phyloP scores from a whole-genome alignment of 1,140 invertebrate genomes.

The Megalonaias nervosa region DNA sequence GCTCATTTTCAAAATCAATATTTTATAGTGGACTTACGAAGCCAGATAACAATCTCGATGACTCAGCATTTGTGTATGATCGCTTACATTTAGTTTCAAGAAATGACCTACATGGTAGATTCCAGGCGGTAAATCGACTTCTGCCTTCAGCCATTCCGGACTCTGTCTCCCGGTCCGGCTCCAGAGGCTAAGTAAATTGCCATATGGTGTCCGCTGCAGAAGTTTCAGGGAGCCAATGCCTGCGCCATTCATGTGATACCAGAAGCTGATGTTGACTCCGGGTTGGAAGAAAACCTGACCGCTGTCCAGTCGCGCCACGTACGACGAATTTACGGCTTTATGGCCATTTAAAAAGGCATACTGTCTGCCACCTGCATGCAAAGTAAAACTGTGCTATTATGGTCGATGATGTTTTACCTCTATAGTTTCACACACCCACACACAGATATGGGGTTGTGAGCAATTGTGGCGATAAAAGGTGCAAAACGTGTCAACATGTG shows the following conservation, averaged over 20 bases:
- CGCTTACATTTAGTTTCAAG: no score
- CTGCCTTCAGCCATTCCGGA: background rate
- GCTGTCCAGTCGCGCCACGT: background rate
- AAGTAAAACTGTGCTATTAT: no score
- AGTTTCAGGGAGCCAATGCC: slow-evolving; percentile 26
- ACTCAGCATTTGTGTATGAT: no score
- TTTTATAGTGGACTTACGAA: no score
- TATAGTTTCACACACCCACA: no score
- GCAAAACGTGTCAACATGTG: no score
- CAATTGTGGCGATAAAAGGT: no score
- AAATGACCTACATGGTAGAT: background rate
- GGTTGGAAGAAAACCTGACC: background rate
- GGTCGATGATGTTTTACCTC: no score
- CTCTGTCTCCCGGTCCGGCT: background rate
- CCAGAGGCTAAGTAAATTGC: background rate
- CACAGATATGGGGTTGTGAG: no score
- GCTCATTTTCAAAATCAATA: no score
- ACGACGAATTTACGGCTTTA: background rate
- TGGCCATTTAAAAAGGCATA: slow-evolving; percentile 2
- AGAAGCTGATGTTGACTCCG: background rate
- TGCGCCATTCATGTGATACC: slow-evolving; percentile 34
- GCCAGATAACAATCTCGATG: no score
- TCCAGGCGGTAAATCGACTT: background rate
- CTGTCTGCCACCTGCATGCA: background rate
- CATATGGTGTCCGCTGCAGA: background rate